Evolutionary conservation across 2,888 invertebrate genomes (phyloP).

Genomic region (Keiferia lycopersicella): DNA sequence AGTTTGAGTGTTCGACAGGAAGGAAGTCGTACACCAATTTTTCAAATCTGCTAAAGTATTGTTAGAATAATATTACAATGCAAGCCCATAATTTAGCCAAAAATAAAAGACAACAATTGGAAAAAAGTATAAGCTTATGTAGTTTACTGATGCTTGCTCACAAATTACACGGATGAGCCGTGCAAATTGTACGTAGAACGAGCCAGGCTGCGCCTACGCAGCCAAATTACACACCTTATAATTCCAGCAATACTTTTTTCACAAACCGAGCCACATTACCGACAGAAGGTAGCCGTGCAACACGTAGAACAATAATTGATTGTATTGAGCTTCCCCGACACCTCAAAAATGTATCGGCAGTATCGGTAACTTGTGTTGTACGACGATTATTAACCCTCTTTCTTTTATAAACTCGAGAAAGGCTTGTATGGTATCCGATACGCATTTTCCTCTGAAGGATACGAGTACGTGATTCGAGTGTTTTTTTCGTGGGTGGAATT

Average conservation of each 20-base stretch:
- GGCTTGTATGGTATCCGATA: constrained; percentile 66
- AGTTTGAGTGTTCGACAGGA: neutral
- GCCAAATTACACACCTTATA: constrained; percentile 56
- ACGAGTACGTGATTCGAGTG: constrained; percentile 77
- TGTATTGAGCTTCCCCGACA: constrained; percentile 72
- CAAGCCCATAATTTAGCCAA: neutral
- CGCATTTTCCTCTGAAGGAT: constrained; percentile 79
- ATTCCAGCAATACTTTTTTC: constrained; percentile 61
- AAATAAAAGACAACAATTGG: constrained; percentile 35
- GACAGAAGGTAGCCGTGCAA: constrained; percentile 69
- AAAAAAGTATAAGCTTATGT: constrained; percentile 23
- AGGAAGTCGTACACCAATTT: too few relatives aligned
- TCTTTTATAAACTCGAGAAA: constrained; percentile 57
- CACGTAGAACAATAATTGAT: constrained; percentile 79
- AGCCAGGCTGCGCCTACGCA: constrained; percentile 31
- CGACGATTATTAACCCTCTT: constrained; percentile 59
- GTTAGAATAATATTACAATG: too few relatives aligned
- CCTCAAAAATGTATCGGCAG: constrained; percentile 67
- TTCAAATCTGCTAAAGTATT: too few relatives aligned
- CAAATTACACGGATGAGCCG: constrained; percentile 49
- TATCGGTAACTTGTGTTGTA: constrained; percentile 35
- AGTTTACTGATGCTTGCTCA: constrained; percentile 38
- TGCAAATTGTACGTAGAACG: constrained; percentile 31
- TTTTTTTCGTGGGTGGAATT: constrained; percentile 79
- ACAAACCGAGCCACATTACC: constrained; percentile 63